A percentile compares a stretch with the other conserved stretches of the same genome.
Evolutionary conservation across 92 coral and sea anemone genomes (phyloP).

Genomic region (Zoanthus solanderi): DNA sequence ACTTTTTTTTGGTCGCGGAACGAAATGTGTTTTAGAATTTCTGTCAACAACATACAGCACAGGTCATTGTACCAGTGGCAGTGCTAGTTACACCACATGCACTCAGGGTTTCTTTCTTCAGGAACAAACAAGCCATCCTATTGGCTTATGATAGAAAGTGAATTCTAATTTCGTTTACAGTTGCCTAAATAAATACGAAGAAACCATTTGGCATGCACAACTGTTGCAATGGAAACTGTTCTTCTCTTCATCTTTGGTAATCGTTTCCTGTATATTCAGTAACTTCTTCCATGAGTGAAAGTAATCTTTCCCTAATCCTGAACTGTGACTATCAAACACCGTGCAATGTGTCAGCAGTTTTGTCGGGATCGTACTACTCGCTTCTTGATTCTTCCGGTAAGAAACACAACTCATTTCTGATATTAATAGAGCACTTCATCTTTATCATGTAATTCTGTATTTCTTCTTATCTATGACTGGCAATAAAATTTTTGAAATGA

Average conservation of each 20-base stretch:
- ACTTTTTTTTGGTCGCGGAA: too few species aligned
- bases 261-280: background rate
- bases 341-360: conserved; percentile 17
- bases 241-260: background rate
- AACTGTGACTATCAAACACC: background rate
- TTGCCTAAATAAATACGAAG: background rate
- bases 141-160: background rate
- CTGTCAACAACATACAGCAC: background rate
- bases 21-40: too few species aligned
- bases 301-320: background rate
- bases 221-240: background rate
- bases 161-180: conserved; percentile 17
- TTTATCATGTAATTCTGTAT: background rate
- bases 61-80: background rate
- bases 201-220: background rate
- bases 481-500: too few species aligned
- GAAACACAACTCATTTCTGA: background rate
- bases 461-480: background rate
- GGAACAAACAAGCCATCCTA: background rate
- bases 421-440: background rate
- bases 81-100: background rate
- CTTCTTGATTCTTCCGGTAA: conserved; percentile 35
- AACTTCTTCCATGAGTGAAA: background rate
- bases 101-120: background rate
- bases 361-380: background rate